Base-by-base conservation (phyloP, 2,888 invertebrate species). In the Julus scanicus region DNA sequence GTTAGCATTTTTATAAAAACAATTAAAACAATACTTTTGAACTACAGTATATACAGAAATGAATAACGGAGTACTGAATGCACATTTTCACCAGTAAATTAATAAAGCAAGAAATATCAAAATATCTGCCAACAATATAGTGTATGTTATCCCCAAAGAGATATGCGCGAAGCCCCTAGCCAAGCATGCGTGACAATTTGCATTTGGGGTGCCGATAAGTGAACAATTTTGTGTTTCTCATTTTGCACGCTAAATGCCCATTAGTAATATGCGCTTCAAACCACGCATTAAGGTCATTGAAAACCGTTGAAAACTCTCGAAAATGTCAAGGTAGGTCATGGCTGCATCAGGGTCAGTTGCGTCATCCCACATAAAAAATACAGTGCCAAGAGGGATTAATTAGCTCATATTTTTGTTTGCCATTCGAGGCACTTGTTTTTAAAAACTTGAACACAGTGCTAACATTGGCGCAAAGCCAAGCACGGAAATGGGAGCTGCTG, bases 371-470 rank as follows among this genome's bases (percentile, higher is more conserved):
- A 44, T 44, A 44, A 44, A 44, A 44, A 44, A 44, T 8, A 44
- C n/a, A n/a, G n/a, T 5, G 57, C n/a, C 57, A n/a, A 63, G 57
- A n/a, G 57, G n/a, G 57, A 63, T 63, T 63, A 63, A 63, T 63
- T 63, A 63, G 57, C n/a, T n/a, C 5, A 63, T 6, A 63, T 63
- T 63, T 63, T 53, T 53, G 53, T 53, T 53, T 53, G 53, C 53
- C 53, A 53, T 15, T 53, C 57, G 15, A n/a, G n/a, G 57, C 57
- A 6, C n/a, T 63, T 63, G 57, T 63, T 63, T 17, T 17, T 15
- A 63, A 63, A 17, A 63, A 63, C 1, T 63, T n/a, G 57, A n/a
- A 13, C 53, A 13, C 53, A 53, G 53, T 53, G 53, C 53, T 17
- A 53, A 53, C 57, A 63, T 63, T 63, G 57, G 57, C 57, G 1